Evolutionary conservation across 2,888 invertebrate genomes (phyloP).

Genomic region (Timandra comae): DNA sequence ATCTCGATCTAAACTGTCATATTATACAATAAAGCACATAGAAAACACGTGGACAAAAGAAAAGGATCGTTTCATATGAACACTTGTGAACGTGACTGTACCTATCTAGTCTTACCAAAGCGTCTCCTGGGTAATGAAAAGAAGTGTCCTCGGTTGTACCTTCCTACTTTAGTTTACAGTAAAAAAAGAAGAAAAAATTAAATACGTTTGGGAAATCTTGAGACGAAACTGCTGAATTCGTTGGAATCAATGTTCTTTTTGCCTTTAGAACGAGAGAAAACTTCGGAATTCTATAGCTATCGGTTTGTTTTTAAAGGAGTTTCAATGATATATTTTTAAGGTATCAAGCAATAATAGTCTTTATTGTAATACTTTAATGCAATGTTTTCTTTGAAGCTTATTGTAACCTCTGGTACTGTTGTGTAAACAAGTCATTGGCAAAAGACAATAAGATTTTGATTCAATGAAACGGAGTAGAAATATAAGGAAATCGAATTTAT

Average conservation of each 20-base stretch:
- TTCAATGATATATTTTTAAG: too few relatives aligned
- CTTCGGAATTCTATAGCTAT: not conserved
- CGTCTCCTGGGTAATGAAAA: constrained; percentile 50
- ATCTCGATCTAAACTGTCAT: too few relatives aligned
- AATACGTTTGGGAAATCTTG: constrained; percentile 38
- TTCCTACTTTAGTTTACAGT: constrained; percentile 35
- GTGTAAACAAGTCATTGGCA: too few relatives aligned
- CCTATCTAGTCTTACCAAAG: constrained; percentile 31
- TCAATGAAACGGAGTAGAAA: too few relatives aligned
- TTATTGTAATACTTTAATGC: too few relatives aligned
- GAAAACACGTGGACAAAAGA: constrained; percentile 11
- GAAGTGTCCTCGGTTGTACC: constrained; percentile 43
- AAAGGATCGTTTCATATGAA: constrained; percentile 28
- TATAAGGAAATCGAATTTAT: too few relatives aligned
- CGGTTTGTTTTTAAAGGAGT: too few relatives aligned
- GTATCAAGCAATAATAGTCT: too few relatives aligned
- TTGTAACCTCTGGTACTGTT: too few relatives aligned
- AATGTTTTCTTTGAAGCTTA: too few relatives aligned
- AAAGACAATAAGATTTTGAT: too few relatives aligned
- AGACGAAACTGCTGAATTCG: constrained; percentile 18
- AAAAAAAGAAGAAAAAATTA: constrained; percentile 30
- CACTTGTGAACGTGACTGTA: constrained; percentile 39
- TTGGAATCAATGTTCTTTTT: constrained; percentile 6
- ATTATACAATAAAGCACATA: too few relatives aligned
- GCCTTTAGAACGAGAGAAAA: not conserved